phyloP scores from a whole-genome alignment of 1,140 invertebrate species.

The Lepidurus arcticus region DNA sequence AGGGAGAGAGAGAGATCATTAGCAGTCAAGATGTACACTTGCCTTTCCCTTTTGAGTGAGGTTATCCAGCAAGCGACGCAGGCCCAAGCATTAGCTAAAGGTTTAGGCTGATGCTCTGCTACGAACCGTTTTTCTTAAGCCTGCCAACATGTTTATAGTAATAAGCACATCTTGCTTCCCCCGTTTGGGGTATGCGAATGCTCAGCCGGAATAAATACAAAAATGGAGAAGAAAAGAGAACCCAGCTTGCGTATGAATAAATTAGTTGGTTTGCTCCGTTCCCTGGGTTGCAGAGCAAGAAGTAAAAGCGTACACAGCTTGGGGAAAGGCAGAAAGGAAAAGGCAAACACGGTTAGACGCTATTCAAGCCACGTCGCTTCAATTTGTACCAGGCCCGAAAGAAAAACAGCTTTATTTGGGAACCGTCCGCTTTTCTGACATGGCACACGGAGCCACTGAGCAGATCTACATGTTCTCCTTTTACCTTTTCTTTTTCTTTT shows the following conservation, averaged over 20 bases:
- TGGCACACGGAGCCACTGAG: background rate
- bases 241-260: constrained; percentile 17
- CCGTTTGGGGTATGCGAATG: background rate
- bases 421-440: background rate
- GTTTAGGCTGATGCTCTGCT: too few relatives aligned
- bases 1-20: background rate
- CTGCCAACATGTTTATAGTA: constrained; percentile 7
- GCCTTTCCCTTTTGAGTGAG: background rate
- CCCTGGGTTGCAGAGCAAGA: background rate
- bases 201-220: background rate
- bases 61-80: background rate
- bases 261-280: background rate
- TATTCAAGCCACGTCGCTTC: constrained; percentile 18
- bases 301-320: background rate
- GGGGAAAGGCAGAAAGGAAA: background rate
- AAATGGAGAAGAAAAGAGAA: background rate
- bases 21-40: background rate
- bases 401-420: constrained; percentile 2
- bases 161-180: background rate
- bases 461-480: background rate
- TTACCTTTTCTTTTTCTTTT: background rate
- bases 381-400: background rate
- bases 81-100: too few relatives aligned
- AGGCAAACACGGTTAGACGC: background rate
- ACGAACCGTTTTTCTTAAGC: background rate